Conservation (phyloP, 1,140 invertebrate genomes). For the Caerostris extrusa region DNA sequence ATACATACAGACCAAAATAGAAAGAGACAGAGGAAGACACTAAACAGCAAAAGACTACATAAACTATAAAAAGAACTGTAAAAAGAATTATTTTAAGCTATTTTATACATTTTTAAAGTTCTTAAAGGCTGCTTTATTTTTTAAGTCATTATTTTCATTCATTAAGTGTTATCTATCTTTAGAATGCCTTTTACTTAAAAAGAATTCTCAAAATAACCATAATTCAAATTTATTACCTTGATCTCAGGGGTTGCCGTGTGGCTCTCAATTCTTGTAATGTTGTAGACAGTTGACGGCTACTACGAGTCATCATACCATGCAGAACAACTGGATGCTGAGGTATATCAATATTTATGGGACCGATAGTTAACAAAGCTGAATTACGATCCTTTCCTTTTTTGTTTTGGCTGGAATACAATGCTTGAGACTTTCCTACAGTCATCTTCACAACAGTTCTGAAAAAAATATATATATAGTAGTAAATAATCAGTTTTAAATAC, state of each 20-base stretch:
- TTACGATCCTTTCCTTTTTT: slow-evolving; percentile 85
- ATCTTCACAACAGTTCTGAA: slow-evolving; percentile 94
- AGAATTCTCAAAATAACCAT: no score
- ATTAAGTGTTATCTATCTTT: no score
- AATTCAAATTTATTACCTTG: slow-evolving; percentile 43
- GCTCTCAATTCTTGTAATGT: slow-evolving; percentile 87
- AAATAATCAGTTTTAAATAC: no score
- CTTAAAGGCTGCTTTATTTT: no score
- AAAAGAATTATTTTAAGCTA: no score
- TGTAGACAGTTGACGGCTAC: slow-evolving; percentile 95
- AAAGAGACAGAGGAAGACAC: no score
- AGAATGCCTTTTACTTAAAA: no score
- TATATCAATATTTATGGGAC: slow-evolving; percentile 94
- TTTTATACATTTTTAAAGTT: no score
- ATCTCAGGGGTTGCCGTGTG: slow-evolving; percentile 78
- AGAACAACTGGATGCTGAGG: slow-evolving; percentile 97
- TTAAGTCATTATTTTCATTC: no score
- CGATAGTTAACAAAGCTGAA: slow-evolving; percentile 92
- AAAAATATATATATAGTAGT: slow-evolving; percentile 42
- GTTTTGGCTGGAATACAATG: slow-evolving; percentile 88
- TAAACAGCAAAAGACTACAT: no score
- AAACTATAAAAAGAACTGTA: no score
- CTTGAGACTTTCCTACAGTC: slow-evolving; percentile 94
- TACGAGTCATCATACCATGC: slow-evolving; percentile 98
- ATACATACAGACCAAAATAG: no score